Conservation (phyloP, 2,113 vertebrate species). For the Poeciliopsis occidentalis region DNA sequence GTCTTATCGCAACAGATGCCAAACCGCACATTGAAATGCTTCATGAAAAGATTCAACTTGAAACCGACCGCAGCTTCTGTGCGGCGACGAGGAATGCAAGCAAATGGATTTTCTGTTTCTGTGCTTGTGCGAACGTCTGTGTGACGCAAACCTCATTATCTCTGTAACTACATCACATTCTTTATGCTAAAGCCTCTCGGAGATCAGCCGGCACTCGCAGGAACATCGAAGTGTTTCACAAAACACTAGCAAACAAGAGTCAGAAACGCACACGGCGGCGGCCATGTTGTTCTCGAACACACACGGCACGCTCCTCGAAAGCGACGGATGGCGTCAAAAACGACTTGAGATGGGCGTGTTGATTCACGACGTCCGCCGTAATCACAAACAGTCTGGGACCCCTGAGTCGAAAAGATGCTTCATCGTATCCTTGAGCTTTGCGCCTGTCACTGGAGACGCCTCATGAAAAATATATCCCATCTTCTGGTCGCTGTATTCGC, state of each 20-base stretch:
- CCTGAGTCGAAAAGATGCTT: constrained; percentile 60
- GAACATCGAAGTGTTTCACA: constrained; percentile 56
- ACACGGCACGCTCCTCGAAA: neutral
- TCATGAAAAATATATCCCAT: constrained; percentile 78
- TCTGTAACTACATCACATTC: constrained; percentile 62
- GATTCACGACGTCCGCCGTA: constrained; percentile 56
- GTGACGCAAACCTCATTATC: constrained; percentile 68
- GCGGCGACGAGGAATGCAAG: constrained; percentile 12
- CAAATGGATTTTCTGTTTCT: constrained; percentile 26
- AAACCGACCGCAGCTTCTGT: constrained; percentile 8
- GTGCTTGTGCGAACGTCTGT: constrained; percentile 6
- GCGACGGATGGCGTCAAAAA: constrained; percentile 24
- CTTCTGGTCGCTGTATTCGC: constrained; percentile 69
- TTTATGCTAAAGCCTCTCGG: constrained; percentile 59
- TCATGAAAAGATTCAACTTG: constrained; percentile 13
- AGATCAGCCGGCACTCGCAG: constrained; percentile 50
- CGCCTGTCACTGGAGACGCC: constrained; percentile 58
- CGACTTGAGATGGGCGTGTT: constrained; percentile 29
- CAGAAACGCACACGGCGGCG: constrained; percentile 1
- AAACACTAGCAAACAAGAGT: constrained; percentile 17
- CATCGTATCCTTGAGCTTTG: constrained; percentile 69
- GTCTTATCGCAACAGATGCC: constrained; percentile 13
- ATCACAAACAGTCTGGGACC: constrained; percentile 53
- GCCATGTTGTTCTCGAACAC: constrained; percentile 8
- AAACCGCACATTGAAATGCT: neutral